Conservation (phyloP, 2,113 vertebrate genomes). For the Butastur rufipennis region DNA sequence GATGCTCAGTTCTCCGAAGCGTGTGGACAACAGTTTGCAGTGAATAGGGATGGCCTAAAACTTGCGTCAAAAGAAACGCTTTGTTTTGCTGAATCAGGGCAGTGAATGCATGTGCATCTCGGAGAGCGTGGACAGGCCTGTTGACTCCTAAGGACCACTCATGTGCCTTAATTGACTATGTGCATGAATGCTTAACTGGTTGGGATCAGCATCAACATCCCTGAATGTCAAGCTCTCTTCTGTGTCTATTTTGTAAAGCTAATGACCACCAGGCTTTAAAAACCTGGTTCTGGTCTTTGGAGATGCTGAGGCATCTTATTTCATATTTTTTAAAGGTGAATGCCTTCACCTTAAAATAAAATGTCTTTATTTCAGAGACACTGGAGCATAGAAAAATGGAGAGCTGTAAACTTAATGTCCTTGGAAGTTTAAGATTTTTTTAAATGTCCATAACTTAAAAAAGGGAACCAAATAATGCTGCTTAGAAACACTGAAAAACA, state of each 20-base stretch:
- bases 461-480: not conserved
- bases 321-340: not conserved
- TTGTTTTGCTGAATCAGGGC: not conserved
- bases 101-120: not conserved
- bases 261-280: not conserved
- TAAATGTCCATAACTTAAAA: not conserved
- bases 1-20: not conserved
- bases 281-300: not conserved
- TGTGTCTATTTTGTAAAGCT: not conserved
- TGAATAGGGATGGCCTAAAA: not conserved
- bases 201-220: not conserved
- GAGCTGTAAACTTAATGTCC: not conserved
- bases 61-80: not conserved
- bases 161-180: not conserved
- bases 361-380: not conserved
- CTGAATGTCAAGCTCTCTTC: not conserved
- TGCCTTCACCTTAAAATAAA: not conserved
- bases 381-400: not conserved
- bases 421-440: not conserved
- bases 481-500: not conserved
- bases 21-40: fast-evolving
- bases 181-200: not conserved
- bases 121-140: not conserved
- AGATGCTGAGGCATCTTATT: not conserved
- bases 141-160: slow-evolving; percentile 1